Conservation (phyloP, 2,797 vertebrate genomes). For the Tauraco hartlaubi region DNA sequence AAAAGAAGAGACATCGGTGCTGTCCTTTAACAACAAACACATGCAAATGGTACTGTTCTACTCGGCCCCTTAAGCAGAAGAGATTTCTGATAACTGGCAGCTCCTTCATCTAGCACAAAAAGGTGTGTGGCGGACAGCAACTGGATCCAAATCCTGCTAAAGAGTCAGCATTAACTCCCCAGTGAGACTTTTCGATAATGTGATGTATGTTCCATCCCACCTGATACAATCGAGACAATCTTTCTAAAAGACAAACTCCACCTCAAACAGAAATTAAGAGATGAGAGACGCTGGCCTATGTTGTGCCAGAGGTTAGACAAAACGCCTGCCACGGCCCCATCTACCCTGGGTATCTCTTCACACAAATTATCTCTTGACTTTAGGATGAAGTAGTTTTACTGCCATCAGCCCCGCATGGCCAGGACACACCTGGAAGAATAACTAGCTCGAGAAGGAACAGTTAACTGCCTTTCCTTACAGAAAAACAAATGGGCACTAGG, state of each 20-base stretch:
- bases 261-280: neutral
- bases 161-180: neutral
- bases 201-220: neutral
- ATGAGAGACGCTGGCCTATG: neutral
- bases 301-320: neutral
- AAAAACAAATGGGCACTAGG: neutral
- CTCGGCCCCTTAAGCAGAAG: neutral
- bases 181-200: neutral
- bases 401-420: neutral
- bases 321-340: neutral
- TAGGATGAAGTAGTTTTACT: neutral
- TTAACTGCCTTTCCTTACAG: neutral
- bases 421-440: neutral
- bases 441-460: neutral
- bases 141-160: neutral
- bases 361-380: neutral
- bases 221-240: neutral
- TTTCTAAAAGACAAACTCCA: neutral
- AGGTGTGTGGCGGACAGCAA: neutral
- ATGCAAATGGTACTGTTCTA: neutral
- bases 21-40: neutral
- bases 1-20: neutral
- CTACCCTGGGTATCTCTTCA: neutral
- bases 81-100: neutral
- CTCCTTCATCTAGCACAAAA: neutral